phyloP scores from a whole-genome alignment of 1,140 invertebrate species.

The Trinorchestia longiramus region DNA sequence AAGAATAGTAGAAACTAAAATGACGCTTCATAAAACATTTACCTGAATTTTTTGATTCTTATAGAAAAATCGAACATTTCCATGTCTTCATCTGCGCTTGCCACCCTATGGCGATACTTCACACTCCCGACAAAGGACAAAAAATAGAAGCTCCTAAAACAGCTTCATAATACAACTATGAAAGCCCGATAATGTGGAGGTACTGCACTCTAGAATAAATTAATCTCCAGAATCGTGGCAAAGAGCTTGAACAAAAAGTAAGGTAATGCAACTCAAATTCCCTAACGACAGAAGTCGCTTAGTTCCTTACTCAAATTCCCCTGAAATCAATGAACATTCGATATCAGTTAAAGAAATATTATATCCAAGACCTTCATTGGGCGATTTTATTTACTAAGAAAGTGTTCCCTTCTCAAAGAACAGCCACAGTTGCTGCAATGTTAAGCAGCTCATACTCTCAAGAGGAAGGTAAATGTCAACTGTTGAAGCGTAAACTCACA shows the following conservation, averaged over 20 bases:
- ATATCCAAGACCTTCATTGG: not conserved
- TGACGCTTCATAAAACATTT: not conserved
- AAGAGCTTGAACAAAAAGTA: not conserved
- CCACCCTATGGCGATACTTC: too few relatives aligned
- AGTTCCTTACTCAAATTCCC: too few relatives aligned
- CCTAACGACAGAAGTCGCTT: not conserved
- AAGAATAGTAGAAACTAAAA: too few relatives aligned
- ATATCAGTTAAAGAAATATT: not conserved
- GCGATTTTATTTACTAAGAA: not conserved
- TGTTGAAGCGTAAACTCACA: not conserved
- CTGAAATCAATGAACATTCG: not conserved
- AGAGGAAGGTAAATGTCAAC: not conserved
- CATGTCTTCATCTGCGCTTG: not conserved
- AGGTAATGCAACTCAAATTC: not conserved
- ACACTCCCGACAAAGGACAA: too few relatives aligned
- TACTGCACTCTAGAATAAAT: not conserved
- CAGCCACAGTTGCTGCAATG: not conserved
- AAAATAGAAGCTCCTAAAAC: not conserved
- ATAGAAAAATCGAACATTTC: not conserved
- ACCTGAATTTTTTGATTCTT: not conserved
- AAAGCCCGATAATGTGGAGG: too few relatives aligned
- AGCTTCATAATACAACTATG: too few relatives aligned
- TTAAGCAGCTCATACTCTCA: not conserved
- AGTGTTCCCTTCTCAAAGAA: not conserved
- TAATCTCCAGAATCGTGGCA: not conserved